Conservation (phyloP, 2,888 invertebrate species). For the Bombylius discolor region DNA sequence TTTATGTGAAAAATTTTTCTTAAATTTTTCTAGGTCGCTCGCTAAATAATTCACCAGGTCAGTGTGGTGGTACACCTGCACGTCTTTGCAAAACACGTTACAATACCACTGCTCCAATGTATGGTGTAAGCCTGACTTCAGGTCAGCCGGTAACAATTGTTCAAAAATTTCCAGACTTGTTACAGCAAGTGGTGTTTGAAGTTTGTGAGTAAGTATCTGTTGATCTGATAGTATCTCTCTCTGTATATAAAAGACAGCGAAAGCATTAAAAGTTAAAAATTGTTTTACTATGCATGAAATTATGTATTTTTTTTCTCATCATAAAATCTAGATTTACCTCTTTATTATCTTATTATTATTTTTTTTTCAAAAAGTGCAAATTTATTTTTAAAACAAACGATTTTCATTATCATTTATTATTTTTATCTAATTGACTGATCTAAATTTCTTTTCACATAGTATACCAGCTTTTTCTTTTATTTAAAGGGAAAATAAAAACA, state of each 20-base stretch:
- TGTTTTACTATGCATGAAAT: too few species aligned
- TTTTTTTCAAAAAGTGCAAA: too few species aligned
- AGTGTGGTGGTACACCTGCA: conserved; percentile 51
- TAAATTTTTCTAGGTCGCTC: conserved; percentile 29
- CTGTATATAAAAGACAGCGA: not conserved
- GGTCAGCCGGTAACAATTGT: conserved; percentile 88
- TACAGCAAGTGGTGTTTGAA: conserved; percentile 87
- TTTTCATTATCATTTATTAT: too few species aligned
- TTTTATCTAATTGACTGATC: too few species aligned
- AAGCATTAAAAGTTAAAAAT: too few species aligned
- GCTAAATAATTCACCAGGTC: conserved; percentile 25
- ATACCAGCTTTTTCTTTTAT: too few species aligned
- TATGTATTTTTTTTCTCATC: not conserved
- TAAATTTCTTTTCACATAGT: too few species aligned
- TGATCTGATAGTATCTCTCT: not conserved
- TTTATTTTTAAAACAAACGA: too few species aligned
- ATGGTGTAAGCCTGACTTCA: conserved; percentile 83
- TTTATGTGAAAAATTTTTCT: too few species aligned
- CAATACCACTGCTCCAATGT: conserved; percentile 89
- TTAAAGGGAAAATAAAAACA: too few species aligned
- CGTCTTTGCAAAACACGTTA: conserved; percentile 78
- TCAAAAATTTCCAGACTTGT: conserved; percentile 82
- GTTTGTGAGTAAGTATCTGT: conserved; percentile 68
- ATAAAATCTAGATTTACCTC: not conserved
- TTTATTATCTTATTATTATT: too few species aligned